Conservation (phyloP, 64 coral and sea anemone species). For the Montipora sp. region DNA sequence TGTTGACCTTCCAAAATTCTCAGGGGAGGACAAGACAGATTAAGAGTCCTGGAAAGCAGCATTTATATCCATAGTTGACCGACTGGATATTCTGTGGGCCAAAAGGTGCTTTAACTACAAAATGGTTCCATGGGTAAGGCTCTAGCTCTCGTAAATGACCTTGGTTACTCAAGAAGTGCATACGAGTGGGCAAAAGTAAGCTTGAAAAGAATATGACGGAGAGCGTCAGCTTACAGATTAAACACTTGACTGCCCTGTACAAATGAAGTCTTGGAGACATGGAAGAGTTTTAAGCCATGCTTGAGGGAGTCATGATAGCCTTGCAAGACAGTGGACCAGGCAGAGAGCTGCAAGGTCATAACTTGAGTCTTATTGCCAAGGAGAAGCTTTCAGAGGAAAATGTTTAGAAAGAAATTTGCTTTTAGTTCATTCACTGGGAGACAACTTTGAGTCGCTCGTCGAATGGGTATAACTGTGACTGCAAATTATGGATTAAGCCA, state of each 20-base stretch:
- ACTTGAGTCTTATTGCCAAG: constrained; percentile 52
- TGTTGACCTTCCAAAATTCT: constrained; percentile 60
- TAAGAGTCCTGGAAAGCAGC: constrained; percentile 64
- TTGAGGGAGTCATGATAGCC: constrained; percentile 38
- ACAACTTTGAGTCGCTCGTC: constrained; percentile 35
- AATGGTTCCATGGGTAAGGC: constrained; percentile 46
- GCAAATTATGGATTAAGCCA: constrained; percentile 60
- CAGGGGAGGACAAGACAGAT: constrained; percentile 62
- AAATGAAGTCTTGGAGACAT: constrained; percentile 61
- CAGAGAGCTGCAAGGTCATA: constrained; percentile 39
- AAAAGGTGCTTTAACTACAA: constrained; percentile 65
- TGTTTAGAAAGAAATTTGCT: constrained; percentile 61
- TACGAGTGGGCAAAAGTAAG: constrained; percentile 49
- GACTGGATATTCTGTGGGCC: constrained; percentile 37
- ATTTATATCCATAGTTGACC: constrained; percentile 52
- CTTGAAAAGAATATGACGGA: constrained; percentile 57
- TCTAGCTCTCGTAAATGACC: constrained; percentile 34
- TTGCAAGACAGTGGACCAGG: constrained; percentile 50
- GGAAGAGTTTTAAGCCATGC: constrained; percentile 27
- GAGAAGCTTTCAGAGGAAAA: constrained; percentile 65
- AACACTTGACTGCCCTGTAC: constrained; percentile 48
- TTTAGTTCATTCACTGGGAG: constrained; percentile 26
- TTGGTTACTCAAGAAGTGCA: constrained; percentile 31
- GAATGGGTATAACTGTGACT: constrained; percentile 34
- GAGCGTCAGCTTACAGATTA: constrained; percentile 45